Evolutionary conservation across 30 jellyfish, hydroid and myxozoan genomes (phyloP), one percentile per base, ranked within the genome.

Genomic region (Haliclystus octoradiatus): DNA sequence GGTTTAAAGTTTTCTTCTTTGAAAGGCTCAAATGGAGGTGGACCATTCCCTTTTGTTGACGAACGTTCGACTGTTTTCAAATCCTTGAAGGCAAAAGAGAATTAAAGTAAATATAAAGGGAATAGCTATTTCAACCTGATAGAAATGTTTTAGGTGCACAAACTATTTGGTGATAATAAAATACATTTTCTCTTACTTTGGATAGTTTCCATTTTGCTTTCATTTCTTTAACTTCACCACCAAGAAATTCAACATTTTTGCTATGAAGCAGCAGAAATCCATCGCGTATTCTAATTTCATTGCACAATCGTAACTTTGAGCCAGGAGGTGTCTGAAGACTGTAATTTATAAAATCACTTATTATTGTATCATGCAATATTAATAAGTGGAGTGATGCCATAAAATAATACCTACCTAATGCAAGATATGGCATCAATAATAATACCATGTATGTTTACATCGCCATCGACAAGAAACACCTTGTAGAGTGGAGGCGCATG

Each of bases 401-500:
- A n/a, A 5, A 31, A 3, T n/a, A 29, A 33, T 23, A 14, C 75
- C 30, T 2, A 68, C 83, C 88, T 89, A 57, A 89, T 32, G 2
- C 80, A 33, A 3, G 66, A 46, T n/a, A 89, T 32, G 2, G 65
- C 31, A 32, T 82, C 83, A 63, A 76, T 50, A 62, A 81, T 95
- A 28, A 89, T 53, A 2, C 94, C 94, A 63, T 76, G 47, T 52
- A 93, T 71, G 26, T 70, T 71, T 26, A 71, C 62, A 26, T 68
- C 82, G 31, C 98, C 95, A 71, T 89, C 98, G 7, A 95, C 76
- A 67, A 89, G 63, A n/a, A 64, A 33, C 65, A 89, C 9, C 52
- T 70, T 76, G 52, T 81, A 77, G 95, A 89, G 75, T 31, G 95
- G 74, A 69, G 98, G 98, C 5, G 95, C 95, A 76, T 68, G 62